Evolutionary conservation across 2,797 vertebrate genomes (phyloP), one percentile per base, ranked within the genome.

Genomic region (Girardinus metallicus): DNA sequence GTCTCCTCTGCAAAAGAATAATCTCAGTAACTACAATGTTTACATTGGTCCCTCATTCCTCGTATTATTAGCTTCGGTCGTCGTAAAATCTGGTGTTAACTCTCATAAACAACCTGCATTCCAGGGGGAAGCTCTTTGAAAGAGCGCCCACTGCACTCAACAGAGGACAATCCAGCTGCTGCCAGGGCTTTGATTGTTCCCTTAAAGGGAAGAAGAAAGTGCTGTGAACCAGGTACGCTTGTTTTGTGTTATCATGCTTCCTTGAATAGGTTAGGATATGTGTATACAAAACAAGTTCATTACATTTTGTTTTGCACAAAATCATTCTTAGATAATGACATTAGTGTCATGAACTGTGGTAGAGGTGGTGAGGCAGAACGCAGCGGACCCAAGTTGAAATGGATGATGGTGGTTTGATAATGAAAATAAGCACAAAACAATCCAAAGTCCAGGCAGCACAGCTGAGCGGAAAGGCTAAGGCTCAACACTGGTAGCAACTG

Each of bases 81-180:
- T 84, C 66, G 70, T 85, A 74, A 92, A 89, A 86, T 36, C 11
- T 23, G 76, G 39, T 15, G 79, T 82, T 57, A 60, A 74, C 34
- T 57, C 53, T 74, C 79, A 83, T 88, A 87, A 91, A 89, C 86
- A 87, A 51, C 31, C 43, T 31, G 53, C 80, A 81, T 89, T 90
- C 88, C 85, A 84, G 82, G 13, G 82, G 83, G 64, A 62, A 78
- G 1, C 86, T 76, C 70, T 36, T 81, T 21, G 78, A 86, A 80
- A 87, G 89, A 86, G 75, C 74, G 34, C 74, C 60, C 78, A 80
- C 75, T 81, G 84, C 75, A 80, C 82, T 44, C 66, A 60, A 82
- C 83, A 71, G 66, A 86, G 86, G 75, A 90, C 82, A 87, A 87
- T 79, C 74, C 84, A 79, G 78, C 84, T 76, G 72, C 12, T 34